Base-by-base conservation (phyloP, 2,797 vertebrate genomes). In the Enteromius argenteus region DNA sequence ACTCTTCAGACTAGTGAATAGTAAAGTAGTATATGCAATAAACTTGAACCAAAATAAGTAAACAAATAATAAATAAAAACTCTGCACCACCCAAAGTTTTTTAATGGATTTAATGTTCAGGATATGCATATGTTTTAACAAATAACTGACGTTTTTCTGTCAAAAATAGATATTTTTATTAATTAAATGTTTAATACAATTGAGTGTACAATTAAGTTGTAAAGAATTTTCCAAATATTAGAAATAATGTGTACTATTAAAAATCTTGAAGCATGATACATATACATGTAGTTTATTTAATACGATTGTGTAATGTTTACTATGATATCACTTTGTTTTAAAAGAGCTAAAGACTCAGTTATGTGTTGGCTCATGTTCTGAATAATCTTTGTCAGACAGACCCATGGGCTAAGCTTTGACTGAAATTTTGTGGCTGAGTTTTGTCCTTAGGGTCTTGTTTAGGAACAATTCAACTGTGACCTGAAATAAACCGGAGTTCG, bases 401-500 rank as follows among this genome's bases (percentile, higher is more conserved):
- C 46, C 51, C 49, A 53, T 17, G 8, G 60, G 76, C 23, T 44
- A n/a, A 53, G 64, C 32, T 79, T 21, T 79, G 60, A 79, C 27
- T 8, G 66, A 53, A 32, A 68, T n/a, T 79, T 68, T 53, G 60
- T 53, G 44, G 44, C 78, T 1, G 17, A 53, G 46, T 67, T 80
- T 51, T 68, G 30, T 80, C 42, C 27, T 79, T 10, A 39, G 42
- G 77, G 77, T 79, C 10, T 49, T 35, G 27, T 79, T 66, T 37
- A 44, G 62, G 51, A 53, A 49, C 19, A 79, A 51, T 68, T 51
- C 7, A 37, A 3, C 64, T 27, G 32, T 56, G 66, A 42, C 66
- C 49, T 71, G n/a, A 80, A 80, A 80, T 58, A 56, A 80, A 69
- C 46, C 8, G 1, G 23, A 80, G n/a, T 68, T 53, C 13, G n/a